A percentile compares a stretch with the other conserved stretches of the same genome.
Conservation (phyloP, 2,113 vertebrate species). For the Chiloscyllium plagiosum region DNA sequence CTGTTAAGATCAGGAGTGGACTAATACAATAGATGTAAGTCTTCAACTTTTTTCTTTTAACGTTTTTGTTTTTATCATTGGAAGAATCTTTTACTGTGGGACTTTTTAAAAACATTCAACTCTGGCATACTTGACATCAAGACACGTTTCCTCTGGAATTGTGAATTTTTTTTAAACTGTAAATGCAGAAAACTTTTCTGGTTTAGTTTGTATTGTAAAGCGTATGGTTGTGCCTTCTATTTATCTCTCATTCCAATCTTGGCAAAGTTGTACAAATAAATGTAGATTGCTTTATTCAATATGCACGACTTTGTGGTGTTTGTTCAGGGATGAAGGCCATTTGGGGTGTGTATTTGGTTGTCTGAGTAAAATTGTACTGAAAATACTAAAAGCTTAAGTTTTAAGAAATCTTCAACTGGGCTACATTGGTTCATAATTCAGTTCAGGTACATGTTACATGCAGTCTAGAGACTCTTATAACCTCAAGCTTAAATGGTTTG, state of each 20-base stretch:
- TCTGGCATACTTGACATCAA: constrained; percentile 38
- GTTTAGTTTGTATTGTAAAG: constrained; percentile 74
- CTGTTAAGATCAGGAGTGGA: constrained; percentile 34
- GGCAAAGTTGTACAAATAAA: constrained; percentile 63
- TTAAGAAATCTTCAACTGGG: not conserved
- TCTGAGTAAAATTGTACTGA: not conserved
- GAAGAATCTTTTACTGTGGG: constrained; percentile 34
- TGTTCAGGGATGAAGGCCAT: not conserved
- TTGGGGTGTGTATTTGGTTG: not conserved
- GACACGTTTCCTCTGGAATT: constrained; percentile 38
- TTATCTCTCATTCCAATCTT: constrained; percentile 71
- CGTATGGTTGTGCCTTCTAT: constrained; percentile 79
- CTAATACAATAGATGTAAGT: constrained; percentile 35
- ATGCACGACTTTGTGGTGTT: constrained; percentile 33
- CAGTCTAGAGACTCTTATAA: not conserved
- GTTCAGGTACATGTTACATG: not conserved
- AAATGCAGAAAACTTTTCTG: constrained; percentile 49
- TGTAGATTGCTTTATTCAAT: constrained; percentile 62
- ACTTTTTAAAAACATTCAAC: constrained; percentile 38
- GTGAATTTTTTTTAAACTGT: constrained; percentile 38
- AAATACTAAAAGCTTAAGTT: not conserved
- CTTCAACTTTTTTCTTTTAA: not conserved
- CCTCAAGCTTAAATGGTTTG: not conserved
- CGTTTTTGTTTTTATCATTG: constrained; percentile 30
- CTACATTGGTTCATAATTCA: not conserved